Conservation (phyloP, 1,140 invertebrate genomes). For the Cydia splendana region DNA sequence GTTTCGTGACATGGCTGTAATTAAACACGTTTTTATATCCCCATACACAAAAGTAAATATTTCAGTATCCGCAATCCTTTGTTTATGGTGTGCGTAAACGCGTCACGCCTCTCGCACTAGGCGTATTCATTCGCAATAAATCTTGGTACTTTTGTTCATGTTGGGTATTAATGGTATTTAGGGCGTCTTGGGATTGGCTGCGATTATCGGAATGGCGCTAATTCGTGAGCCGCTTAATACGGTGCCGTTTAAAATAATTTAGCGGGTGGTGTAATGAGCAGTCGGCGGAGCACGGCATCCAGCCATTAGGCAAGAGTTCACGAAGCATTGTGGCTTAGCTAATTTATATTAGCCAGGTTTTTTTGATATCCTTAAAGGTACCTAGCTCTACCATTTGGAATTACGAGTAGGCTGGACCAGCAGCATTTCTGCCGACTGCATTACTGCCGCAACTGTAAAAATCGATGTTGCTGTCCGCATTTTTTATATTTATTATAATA, state of each 20-base stretch:
- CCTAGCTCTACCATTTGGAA: too few species aligned
- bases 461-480: too few species aligned
- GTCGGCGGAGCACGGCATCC: slow-evolving; percentile 12
- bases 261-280: slow-evolving; percentile 21
- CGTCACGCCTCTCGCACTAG: not conserved
- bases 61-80: not conserved
- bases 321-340: not conserved
- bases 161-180: slow-evolving; percentile 27
- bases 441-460: too few species aligned
- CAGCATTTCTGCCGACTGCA: too few species aligned
- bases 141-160: slow-evolving; percentile 28
- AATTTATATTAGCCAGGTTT: slow-evolving; percentile 15
- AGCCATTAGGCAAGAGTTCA: slow-evolving; percentile 8
- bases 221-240: slow-evolving; percentile 24
- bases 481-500: too few species aligned
- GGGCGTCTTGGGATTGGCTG: slow-evolving; percentile 16
- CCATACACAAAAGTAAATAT: slow-evolving; percentile 13
- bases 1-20: slow-evolving; percentile 38
- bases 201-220: slow-evolving; percentile 30
- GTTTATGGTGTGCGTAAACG: not conserved
- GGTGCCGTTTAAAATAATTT: slow-evolving; percentile 29
- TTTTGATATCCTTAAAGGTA: not conserved
- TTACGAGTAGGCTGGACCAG: too few species aligned
- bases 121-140: slow-evolving; percentile 15
- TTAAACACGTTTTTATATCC: slow-evolving; percentile 42